Percentiles rank a stretch among this genome's conserved stretches.
Evolutionary conservation across 1,140 invertebrate genomes (phyloP).

Genomic region (Zophobas atratus): DNA sequence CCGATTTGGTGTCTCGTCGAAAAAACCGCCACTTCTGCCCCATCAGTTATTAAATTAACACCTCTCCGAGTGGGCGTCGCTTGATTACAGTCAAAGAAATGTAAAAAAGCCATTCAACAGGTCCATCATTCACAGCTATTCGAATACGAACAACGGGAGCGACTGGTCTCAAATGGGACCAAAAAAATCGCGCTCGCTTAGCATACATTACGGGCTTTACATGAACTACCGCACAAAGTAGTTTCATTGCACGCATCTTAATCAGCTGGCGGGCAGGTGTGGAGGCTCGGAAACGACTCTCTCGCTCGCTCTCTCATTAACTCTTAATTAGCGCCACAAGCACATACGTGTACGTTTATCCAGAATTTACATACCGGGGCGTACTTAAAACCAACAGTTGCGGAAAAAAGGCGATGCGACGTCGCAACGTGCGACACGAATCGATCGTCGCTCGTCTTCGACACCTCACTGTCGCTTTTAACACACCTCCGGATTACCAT

Average conservation of each 20-base stretch:
- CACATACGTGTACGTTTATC: background rate
- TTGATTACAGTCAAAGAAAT: background rate
- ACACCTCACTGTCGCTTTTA: constrained; percentile 9
- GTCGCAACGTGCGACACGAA: background rate
- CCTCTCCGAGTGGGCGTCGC: background rate
- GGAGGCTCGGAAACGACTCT: constrained; percentile 9
- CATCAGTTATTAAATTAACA: constrained; percentile 11
- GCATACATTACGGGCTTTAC: constrained; percentile 13
- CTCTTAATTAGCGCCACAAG: constrained; percentile 39
- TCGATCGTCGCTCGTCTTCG: background rate
- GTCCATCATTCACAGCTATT: constrained; percentile 16
- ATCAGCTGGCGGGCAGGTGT: constrained; percentile 37
- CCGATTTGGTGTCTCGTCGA: background rate
- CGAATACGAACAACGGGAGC: background rate
- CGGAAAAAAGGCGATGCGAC: too few species aligned
- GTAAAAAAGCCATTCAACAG: constrained; percentile 29
- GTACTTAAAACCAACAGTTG: background rate
- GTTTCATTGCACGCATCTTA: constrained; percentile 41
- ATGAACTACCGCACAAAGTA: constrained; percentile 28
- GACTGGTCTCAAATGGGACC: background rate
- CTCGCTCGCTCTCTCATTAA: constrained; percentile 15
- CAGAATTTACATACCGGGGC: too few species aligned
- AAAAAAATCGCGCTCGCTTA: constrained; percentile 1
- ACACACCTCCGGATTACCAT: constrained; percentile 21
- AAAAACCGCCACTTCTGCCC: background rate